Conservation (phyloP, 2,113 vertebrate genomes). For the Rhea pennata region DNA sequence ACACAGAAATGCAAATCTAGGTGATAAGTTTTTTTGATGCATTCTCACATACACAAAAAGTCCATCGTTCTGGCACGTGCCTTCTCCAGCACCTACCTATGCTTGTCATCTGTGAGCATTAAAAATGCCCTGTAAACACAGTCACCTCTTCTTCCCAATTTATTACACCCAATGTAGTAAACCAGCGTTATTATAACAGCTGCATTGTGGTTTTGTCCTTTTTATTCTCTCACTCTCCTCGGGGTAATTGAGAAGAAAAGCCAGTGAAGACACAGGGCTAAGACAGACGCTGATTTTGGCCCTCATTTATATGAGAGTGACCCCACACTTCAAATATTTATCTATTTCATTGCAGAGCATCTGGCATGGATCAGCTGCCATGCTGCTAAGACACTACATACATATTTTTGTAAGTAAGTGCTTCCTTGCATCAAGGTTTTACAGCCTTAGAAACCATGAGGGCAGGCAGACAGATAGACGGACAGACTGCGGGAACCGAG, state of each 20-base stretch:
- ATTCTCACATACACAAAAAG: not conserved
- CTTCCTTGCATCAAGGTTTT: slow-evolving; percentile 15
- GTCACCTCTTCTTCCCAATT: not conserved
- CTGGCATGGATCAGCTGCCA: slow-evolving; percentile 23
- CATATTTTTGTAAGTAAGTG: not conserved
- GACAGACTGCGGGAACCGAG: not conserved
- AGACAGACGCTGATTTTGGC: slow-evolving; percentile 15
- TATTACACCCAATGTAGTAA: not conserved
- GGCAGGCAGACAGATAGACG: not conserved
- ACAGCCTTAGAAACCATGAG: not conserved
- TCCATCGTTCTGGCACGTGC: not conserved
- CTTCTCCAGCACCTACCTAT: not conserved
- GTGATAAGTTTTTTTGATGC: not conserved
- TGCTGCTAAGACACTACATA: not conserved
- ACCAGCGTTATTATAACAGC: not conserved
- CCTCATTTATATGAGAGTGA: not conserved
- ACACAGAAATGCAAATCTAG: not conserved
- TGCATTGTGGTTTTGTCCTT: not conserved
- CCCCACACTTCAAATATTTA: not conserved
- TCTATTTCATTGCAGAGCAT: not conserved
- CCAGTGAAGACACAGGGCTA: not conserved
- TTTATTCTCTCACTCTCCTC: not conserved
- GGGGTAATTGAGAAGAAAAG: not conserved
- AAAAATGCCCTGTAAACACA: not conserved
- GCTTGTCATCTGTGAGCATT: not conserved